These are phyloP conservation scores for Rhopalosiphum maidis DNA, from an alignment of 1,140 invertebrate species.

Conservation along the genomic window DNA sequence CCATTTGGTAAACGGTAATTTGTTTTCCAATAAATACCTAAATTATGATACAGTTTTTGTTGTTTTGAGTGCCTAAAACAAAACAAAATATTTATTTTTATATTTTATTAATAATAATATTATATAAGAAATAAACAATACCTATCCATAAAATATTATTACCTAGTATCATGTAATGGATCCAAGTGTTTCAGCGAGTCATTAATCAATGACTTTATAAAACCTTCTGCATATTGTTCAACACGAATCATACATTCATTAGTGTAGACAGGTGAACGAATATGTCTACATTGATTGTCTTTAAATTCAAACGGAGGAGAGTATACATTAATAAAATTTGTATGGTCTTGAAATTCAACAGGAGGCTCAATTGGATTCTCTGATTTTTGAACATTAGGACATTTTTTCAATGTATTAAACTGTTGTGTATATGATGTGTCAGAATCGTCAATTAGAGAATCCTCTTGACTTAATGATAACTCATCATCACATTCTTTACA, in stretches of 20 bases:
- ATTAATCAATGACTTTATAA: slow-evolving; percentile 39
- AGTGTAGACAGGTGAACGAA: slow-evolving; percentile 16
- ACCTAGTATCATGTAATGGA: slow-evolving; percentile 63
- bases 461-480: slow-evolving; percentile 45
- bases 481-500: slow-evolving; percentile 29
- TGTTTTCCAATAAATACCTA: slow-evolving; percentile 67
- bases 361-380: slow-evolving; percentile 74
- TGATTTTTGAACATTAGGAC: slow-evolving; percentile 62
- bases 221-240: slow-evolving; percentile 59
- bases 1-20: slow-evolving; percentile 71
- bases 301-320: slow-evolving; percentile 40
- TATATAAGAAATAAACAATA: not conserved
- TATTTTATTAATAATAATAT: not conserved
- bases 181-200: slow-evolving; percentile 42
- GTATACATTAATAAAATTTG: slow-evolving; percentile 62
- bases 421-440: slow-evolving; percentile 71
- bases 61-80: slow-evolving; percentile 47
- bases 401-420: slow-evolving; percentile 82
- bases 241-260: slow-evolving; percentile 62
- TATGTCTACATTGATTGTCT: slow-evolving; percentile 13
- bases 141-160: not conserved
- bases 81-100: not conserved
- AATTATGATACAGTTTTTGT: slow-evolving; percentile 59
- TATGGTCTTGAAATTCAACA: slow-evolving; percentile 77
- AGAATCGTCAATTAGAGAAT: slow-evolving; percentile 40